These are phyloP conservation scores for Drosophila bunnanda DNA, from an alignment of 2,888 invertebrate species.

Conservation along the genomic window DNA sequence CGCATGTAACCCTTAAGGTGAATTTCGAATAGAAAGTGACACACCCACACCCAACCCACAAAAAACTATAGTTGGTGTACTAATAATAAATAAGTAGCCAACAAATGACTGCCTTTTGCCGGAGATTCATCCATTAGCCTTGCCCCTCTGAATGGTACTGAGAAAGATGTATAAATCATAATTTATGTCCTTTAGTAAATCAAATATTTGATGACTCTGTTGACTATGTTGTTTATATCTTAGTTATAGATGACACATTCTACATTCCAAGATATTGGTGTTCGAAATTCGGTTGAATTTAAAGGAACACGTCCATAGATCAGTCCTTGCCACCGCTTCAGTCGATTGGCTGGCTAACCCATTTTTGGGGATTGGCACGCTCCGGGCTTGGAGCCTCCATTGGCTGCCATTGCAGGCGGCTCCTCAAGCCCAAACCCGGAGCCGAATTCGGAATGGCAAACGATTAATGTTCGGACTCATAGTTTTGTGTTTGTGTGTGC, in stretches of 20 bases:
- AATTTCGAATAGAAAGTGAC: not conserved
- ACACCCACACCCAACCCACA: not conserved
- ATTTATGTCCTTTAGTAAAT: not conserved
- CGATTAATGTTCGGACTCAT: constrained; percentile 41
- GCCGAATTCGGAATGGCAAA: constrained; percentile 8
- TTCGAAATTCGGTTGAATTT: constrained; percentile 1
- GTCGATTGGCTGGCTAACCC: constrained; percentile 22
- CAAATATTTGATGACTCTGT: not conserved
- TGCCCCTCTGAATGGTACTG: not conserved
- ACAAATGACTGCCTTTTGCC: not conserved
- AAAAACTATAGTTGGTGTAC: not conserved
- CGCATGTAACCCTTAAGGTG: not conserved
- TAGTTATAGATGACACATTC: not conserved
- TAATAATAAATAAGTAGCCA: constrained; percentile 2
- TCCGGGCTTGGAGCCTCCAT: constrained; percentile 1
- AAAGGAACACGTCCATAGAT: constrained; percentile 14
- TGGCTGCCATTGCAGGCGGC: not conserved
- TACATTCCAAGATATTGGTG: not conserved
- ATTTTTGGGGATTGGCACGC: constrained; percentile 26
- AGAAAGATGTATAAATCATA: not conserved
- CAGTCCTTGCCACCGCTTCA: constrained; percentile 9
- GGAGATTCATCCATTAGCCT: not conserved
- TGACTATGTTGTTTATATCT: not conserved
- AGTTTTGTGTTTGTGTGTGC: constrained; percentile 42
- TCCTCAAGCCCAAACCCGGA: not conserved